phyloP scores from a whole-genome alignment of 2,113 vertebrate genomes.

The Boulengeromyrus knoepffleri region DNA sequence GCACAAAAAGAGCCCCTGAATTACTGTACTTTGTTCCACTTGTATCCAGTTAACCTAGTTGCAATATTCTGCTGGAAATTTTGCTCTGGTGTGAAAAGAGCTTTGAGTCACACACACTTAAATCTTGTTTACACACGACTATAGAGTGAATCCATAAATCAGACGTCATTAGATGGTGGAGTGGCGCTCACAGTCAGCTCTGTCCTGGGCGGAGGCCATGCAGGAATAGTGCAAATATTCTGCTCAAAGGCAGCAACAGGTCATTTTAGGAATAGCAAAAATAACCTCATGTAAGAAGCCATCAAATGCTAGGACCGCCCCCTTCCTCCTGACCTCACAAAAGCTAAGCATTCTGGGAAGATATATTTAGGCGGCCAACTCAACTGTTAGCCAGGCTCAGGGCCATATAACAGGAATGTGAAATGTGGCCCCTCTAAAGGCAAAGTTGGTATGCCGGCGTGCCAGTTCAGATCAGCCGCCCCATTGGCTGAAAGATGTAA shows the following conservation, averaged over 20 bases:
- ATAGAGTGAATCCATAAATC: slow-evolving; percentile 80
- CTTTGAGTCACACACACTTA: slow-evolving; percentile 70
- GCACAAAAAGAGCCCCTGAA: background rate
- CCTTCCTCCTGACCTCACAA: slow-evolving; percentile 19
- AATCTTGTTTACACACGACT: slow-evolving; percentile 97
- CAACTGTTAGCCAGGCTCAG: slow-evolving; percentile 49
- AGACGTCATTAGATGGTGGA: slow-evolving; percentile 91
- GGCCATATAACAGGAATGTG: background rate
- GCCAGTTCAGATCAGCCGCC: background rate
- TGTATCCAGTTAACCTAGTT: background rate
- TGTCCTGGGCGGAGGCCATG: slow-evolving; percentile 58
- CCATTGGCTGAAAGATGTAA: background rate
- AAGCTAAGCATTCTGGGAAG: slow-evolving; percentile 34
- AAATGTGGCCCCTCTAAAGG: background rate
- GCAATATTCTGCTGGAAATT: background rate
- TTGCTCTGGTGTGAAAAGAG: background rate
- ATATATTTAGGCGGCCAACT: slow-evolving; percentile 76
- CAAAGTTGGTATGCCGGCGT: background rate
- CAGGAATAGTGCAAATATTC: slow-evolving; percentile 55
- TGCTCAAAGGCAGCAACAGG: slow-evolving; percentile 35
- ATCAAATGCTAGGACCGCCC: slow-evolving; percentile 45
- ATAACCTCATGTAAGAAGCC: slow-evolving; percentile 41
- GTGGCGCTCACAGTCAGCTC: slow-evolving; percentile 71
- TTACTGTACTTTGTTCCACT: background rate
- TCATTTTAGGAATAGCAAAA: slow-evolving; percentile 22